These are phyloP conservation scores for Pyralis farinalis DNA, from an alignment of 2,888 invertebrate genomes.

Conservation along the genomic window DNA sequence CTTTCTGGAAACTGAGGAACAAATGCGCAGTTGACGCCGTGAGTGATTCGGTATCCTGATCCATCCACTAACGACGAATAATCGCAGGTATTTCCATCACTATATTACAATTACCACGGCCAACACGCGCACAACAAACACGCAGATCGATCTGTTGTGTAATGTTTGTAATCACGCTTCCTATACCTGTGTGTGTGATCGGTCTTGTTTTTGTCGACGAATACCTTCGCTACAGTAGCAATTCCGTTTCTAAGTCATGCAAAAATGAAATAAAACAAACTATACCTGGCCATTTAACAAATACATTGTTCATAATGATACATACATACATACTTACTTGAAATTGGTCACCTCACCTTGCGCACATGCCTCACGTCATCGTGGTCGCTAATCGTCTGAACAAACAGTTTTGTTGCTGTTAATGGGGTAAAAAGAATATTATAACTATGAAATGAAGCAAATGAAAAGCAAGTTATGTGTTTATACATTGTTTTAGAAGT, in stretches of 20 bases:
- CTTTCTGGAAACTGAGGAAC: conserved; percentile 55
- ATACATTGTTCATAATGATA: conserved; percentile 25
- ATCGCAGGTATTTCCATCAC: conserved; percentile 39
- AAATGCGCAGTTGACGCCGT: conserved; percentile 59
- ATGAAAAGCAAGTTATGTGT: too few relatives aligned
- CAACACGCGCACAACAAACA: conserved; percentile 12
- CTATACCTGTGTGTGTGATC: conserved; percentile 22
- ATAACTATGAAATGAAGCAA: too few relatives aligned
- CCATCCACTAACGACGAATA: conserved; percentile 8
- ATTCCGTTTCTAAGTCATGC: not conserved
- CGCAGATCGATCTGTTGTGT: conserved; percentile 41
- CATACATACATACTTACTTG: conserved; percentile 32
- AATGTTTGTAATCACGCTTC: conserved; percentile 54
- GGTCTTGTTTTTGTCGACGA: conserved; percentile 27
- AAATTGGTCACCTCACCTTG: conserved; percentile 57
- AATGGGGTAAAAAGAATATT: not conserved
- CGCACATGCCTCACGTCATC: conserved; percentile 55
- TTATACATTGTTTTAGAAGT: too few relatives aligned
- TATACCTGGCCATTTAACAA: not conserved
- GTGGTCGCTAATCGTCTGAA: conserved; percentile 49
- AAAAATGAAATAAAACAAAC: not conserved
- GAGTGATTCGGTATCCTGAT: conserved; percentile 42
- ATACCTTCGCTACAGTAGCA: conserved; percentile 1
- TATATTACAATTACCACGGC: conserved; percentile 11
- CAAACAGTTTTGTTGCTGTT: conserved; percentile 41